Percentiles rank a stretch among this genome's conserved stretches.
These are phyloP conservation scores for Zaprionus ornatus DNA, from an alignment of 1,140 invertebrate genomes.

Conservation along the genomic window DNA sequence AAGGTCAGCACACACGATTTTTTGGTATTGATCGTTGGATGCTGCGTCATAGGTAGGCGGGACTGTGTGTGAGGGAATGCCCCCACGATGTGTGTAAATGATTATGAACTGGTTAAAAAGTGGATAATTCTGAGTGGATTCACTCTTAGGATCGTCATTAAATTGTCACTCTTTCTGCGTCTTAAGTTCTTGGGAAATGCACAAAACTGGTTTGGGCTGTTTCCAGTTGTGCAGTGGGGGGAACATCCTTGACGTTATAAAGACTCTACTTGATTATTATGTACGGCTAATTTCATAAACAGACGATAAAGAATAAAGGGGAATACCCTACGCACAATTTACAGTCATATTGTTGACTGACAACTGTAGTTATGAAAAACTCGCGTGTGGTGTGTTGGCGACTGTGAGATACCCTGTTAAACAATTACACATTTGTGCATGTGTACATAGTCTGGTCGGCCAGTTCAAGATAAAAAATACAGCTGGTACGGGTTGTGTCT, in stretches of 20 bases:
- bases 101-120: constrained; percentile 15
- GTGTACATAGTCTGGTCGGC: too few relatives aligned
- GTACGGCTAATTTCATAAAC: background rate
- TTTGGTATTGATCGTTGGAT: constrained; percentile 34
- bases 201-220: background rate
- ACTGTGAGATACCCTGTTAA: too few relatives aligned
- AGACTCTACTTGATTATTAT: background rate
- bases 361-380: too few relatives aligned
- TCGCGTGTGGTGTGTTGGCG: too few relatives aligned
- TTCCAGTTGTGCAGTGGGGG: background rate
- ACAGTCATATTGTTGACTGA: too few relatives aligned
- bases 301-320: background rate
- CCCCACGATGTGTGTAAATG: background rate
- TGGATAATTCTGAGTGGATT: background rate
- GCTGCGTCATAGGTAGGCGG: constrained; percentile 8
- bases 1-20: constrained; percentile 27
- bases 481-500: too few relatives aligned
- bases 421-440: too few relatives aligned
- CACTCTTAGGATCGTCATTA: constrained; percentile 2
- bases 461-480: too few relatives aligned
- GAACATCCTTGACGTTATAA: constrained; percentile 1
- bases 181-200: background rate
- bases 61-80: constrained; percentile 21
- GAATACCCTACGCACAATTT: too few relatives aligned
- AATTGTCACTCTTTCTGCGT: background rate